Evolutionary conservation across 2,113 vertebrate species (phyloP).

Genomic region (Microcebus jonahi): DNA sequence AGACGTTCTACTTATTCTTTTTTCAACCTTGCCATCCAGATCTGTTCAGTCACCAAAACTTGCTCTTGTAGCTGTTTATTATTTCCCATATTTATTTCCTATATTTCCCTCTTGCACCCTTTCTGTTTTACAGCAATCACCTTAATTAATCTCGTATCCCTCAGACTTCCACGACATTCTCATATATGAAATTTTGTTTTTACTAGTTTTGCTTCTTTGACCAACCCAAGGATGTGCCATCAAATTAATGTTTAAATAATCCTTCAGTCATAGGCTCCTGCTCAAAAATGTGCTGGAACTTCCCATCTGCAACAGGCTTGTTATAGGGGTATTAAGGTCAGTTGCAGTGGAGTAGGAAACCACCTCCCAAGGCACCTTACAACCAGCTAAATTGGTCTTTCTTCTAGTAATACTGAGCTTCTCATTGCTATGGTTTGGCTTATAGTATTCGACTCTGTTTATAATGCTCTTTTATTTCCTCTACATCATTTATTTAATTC

Average conservation of each 20-base stretch:
- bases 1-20: not conserved
- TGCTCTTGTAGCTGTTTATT: too few species aligned
- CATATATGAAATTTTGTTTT: not conserved
- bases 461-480: not conserved
- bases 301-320: not conserved
- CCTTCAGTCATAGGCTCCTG: not conserved
- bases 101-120: not conserved
- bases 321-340: not conserved
- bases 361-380: rapidly evolving
- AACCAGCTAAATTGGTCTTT: not conserved
- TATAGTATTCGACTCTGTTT: not conserved
- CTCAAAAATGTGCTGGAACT: not conserved
- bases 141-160: not conserved
- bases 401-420: not conserved
- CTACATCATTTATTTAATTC: not conserved
- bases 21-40: not conserved
- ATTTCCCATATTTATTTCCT: not conserved
- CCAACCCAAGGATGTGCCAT: not conserved
- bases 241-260: not conserved
- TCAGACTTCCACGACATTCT: not conserved
- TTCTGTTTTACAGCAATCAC: not conserved
- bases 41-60: not conserved
- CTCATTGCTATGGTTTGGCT: rapidly evolving
- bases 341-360: not conserved
- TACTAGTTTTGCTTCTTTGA: not conserved